These are phyloP conservation scores for Rhinoderma darwinii DNA, from an alignment of 2,113 vertebrate species.

Conservation along the genomic window DNA sequence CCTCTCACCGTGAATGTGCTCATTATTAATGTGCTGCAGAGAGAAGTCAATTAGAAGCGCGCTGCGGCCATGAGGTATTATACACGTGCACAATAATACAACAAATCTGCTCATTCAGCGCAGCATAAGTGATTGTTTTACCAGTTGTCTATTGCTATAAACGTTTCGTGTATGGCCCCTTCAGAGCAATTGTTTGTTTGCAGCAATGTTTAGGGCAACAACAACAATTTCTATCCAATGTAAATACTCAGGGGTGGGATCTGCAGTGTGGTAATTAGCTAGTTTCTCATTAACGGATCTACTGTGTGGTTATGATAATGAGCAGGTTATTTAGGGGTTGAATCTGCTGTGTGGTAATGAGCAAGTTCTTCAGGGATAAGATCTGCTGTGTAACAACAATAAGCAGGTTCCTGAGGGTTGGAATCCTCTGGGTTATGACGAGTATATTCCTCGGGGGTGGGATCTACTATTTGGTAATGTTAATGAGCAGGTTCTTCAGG, in stretches of 20 bases:
- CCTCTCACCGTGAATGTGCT: constrained; percentile 98
- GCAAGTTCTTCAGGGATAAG: neutral
- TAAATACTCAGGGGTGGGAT: neutral
- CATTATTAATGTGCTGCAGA: constrained; percentile 94
- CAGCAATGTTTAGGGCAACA: neutral
- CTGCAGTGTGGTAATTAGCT: no score
- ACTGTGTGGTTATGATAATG: neutral
- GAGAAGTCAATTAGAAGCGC: neutral
- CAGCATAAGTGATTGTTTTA: neutral
- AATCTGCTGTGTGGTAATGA: neutral
- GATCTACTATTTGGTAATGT: neutral
- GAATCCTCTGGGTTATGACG: neutral
- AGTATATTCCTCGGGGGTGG: no score
- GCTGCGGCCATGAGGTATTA: neutral
- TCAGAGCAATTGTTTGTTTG: neutral
- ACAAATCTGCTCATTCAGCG: neutral
- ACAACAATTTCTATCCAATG: neutral
- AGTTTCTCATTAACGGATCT: neutral
- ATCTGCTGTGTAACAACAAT: neutral
- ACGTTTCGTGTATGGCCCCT: neutral
- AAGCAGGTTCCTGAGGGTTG: neutral
- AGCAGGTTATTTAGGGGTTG: neutral
- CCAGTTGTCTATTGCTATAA: no score
- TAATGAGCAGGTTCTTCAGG: neutral
- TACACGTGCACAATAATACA: neutral